phyloP scores from a whole-genome alignment of 53 echinoderm and acorn worm genomes.

The Henricia sp. region DNA sequence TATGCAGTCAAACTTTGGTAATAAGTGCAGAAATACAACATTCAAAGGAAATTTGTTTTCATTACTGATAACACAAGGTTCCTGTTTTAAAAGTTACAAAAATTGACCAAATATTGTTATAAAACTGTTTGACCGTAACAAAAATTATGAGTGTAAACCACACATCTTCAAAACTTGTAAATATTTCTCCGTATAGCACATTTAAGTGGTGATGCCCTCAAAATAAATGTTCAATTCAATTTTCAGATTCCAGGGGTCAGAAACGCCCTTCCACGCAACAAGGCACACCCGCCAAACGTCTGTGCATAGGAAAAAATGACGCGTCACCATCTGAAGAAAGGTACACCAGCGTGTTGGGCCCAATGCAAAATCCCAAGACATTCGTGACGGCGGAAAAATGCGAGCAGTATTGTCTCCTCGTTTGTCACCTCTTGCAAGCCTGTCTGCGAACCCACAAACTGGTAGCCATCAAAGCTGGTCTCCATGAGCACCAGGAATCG shows the following conservation, averaged over 20 bases:
- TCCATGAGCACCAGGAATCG: neutral
- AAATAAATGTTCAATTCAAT: neutral
- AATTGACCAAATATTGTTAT: too few relatives aligned
- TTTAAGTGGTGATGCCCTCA: too few relatives aligned
- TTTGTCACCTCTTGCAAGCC: conserved; percentile 54
- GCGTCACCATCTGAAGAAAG: conserved; percentile 34
- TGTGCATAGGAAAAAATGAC: neutral
- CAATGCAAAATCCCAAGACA: conserved; percentile 11
- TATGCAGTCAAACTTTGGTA: too few relatives aligned
- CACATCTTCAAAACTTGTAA: too few relatives aligned
- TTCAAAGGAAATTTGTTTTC: too few relatives aligned
- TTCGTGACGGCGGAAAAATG: conserved; percentile 38
- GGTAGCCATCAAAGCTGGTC: conserved; percentile 33
- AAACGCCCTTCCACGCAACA: neutral
- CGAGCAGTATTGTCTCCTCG: conserved; percentile 59
- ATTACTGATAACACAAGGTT: too few relatives aligned
- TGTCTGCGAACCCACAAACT: conserved; percentile 55
- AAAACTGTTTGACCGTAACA: too few relatives aligned
- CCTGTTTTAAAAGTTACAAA: too few relatives aligned
- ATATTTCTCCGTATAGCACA: too few relatives aligned
- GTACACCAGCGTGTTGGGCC: conserved; percentile 53
- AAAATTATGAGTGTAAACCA: too few relatives aligned
- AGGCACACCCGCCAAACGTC: neutral
- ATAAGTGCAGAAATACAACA: too few relatives aligned
- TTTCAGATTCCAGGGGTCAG: conserved; percentile 28